These are phyloP conservation scores for Actinia tenebrosa DNA, from an alignment of 64 coral and sea anemone species.

Conservation along the genomic window DNA sequence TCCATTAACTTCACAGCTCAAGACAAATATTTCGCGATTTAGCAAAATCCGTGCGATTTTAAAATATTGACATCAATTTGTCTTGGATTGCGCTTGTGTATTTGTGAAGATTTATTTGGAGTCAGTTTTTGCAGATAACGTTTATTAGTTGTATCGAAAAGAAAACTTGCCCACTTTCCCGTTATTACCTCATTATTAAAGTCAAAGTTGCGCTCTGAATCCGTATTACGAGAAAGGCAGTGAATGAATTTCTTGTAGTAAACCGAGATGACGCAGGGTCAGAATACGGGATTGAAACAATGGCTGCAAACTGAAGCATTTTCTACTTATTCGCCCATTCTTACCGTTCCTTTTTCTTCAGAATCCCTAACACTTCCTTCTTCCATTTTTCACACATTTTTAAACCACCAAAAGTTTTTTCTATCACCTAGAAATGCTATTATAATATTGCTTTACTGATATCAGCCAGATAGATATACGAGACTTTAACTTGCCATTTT, in stretches of 20 bases:
- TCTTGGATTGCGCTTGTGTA: background rate
- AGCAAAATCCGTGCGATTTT: background rate
- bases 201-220: no score
- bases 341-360: background rate
- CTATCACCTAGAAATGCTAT: constrained; percentile 25
- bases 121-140: background rate
- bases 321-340: background rate
- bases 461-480: constrained; percentile 19
- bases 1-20: background rate
- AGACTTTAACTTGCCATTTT: constrained; percentile 27
- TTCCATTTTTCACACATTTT: constrained; percentile 13
- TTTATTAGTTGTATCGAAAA: background rate
- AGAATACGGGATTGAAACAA: background rate
- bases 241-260: background rate
- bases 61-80: constrained; percentile 5
- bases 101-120: background rate
- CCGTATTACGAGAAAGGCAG: no score
- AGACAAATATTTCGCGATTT: background rate
- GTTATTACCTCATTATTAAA: no score
- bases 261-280: background rate
- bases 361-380: constrained; percentile 13
- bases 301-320: background rate
- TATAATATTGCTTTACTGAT: constrained; percentile 28
- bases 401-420: background rate
- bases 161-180: no score